Percentiles rank a stretch among this genome's conserved stretches.
These are phyloP conservation scores for Alloscopus bannaensis DNA, from an alignment of 2,888 invertebrate genomes.

Conservation along the genomic window DNA sequence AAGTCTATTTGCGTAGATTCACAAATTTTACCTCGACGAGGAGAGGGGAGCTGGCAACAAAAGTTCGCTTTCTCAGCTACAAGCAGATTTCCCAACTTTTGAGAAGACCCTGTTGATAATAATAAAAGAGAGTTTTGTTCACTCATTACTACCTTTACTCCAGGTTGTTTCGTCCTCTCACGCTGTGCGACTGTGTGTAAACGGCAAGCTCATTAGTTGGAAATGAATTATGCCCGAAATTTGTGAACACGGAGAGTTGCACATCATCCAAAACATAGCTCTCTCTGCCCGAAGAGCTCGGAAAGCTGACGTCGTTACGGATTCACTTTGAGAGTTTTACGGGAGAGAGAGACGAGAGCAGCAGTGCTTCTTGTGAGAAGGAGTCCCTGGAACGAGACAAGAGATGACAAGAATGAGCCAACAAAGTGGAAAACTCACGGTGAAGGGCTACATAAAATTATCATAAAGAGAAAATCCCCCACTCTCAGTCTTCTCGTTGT, in stretches of 20 bases:
- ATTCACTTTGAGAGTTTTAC: no score
- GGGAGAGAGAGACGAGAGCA: neutral
- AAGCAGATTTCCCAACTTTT: no score
- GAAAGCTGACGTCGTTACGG: no score
- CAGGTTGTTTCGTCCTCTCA: neutral
- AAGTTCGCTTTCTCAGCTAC: no score
- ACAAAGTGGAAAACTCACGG: constrained; percentile 56
- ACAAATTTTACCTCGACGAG: no score
- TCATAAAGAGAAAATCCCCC: constrained; percentile 39
- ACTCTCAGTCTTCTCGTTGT: neutral
- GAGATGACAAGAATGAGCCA: constrained; percentile 52
- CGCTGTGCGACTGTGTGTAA: no score
- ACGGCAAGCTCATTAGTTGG: constrained; percentile 34
- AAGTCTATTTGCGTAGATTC: no score
- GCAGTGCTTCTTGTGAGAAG: constrained; percentile 4
- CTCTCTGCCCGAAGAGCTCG: neutral
- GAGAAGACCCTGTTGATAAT: no score
- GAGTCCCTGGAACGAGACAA: constrained; percentile 21
- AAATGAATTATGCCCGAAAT: constrained; percentile 31
- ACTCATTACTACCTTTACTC: neutral
- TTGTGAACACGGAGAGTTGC: neutral
- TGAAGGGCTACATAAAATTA: constrained; percentile 59
- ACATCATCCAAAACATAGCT: neutral
- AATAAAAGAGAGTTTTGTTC: no score
- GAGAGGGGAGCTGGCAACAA: no score